Evolutionary conservation across 1,140 invertebrate genomes (phyloP), one percentile per base, ranked within the genome.

Genomic region (Sweltsa coloradensis): DNA sequence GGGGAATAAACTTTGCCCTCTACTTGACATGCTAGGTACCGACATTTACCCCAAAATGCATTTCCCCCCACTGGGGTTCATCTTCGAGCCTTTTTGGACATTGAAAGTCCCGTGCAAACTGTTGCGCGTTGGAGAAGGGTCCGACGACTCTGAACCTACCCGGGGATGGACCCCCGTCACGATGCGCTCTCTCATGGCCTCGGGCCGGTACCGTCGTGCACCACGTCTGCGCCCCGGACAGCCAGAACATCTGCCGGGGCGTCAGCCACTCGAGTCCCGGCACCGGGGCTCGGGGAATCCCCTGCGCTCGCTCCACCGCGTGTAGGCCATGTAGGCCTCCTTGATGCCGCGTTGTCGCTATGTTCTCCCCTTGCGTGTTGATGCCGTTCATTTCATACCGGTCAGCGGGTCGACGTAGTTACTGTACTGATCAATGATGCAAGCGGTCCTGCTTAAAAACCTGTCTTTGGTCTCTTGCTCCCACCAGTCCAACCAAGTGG

Each of bases 291-390:
- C 84, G 1, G 60, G 54, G 0, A 74, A 75, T 55, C 88, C 74
- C 9, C 73, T 64, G 24, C 74, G 60, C 1, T 69, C 69, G 13
- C 61, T 55, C 83, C 85, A 87, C 5, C 73, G 70, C 29, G 74
- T 68, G 61, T 89, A 90, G 0, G 87, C 86, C 22, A 77, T 72
- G 60, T 91, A 92, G 0, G 89, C 84, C 53, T 89, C 79, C 59
- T 89, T 89, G 18, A 91, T 75, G 1, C 89, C 88, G 9, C 87
- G 60, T 91, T 91, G 60, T 93, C 88, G 90, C 89, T 36, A 93
- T 88, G 59, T 93, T 93, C 58, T 94, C 89, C n/a, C n/a, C n/a
- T n/a, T n/a, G n/a, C n/a, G n/a, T n/a, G n/a, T n/a, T n/a, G n/a
- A n/a, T n/a, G n/a, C n/a, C 80, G 85, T 66, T 90, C 85, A 53